Base-by-base conservation (phyloP, 2,113 vertebrate species). In the Pituophis catenifer region DNA sequence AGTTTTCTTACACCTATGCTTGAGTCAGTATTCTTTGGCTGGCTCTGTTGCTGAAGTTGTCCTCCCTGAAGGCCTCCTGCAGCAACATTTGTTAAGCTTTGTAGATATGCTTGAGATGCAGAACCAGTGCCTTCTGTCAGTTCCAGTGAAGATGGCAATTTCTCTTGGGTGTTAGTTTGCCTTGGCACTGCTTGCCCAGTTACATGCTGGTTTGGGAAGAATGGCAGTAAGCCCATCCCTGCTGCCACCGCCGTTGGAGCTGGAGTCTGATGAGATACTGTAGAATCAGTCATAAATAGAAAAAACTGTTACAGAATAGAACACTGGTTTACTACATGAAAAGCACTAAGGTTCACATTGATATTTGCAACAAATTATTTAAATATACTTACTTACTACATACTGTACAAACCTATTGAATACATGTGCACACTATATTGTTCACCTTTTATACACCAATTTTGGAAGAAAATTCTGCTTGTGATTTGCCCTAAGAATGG, bases 171-270 rank as follows among this genome's bases (percentile, higher is more conserved):
- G 1, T 53, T 96, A 54, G 94, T 97, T 50, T 96, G 98, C 38
- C 98, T 96, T 29, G 97, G 87, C 5, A 96, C 48, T 0, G 95
- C 59, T 8, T 96, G 97, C 24, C 97, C 97, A 19, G 94, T 93
- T 0, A 97, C 24, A 87, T 96, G 97, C 94, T 98, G 98, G 58
- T 81, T 97, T 10, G 98, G 97, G 75, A 99, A 97, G 97, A 98
- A 99, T 0, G 99, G 97, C 94, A 98, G 94, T 95, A 98, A 91
- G 90, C 98, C 98, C 94, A 98, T 94, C 89, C 97, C 97, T 13
- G 98, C 97, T 5, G 97, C 96, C 9, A 97, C 1, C 57, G 94
- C 33, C 55, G 96, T 97, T 93, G 98, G 97, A 93, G 97, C 21
- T 9, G 97, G 93, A 65, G 97, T 81, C 53, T 97, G 94, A 90